Evolutionary conservation across 2,888 invertebrate genomes (phyloP).

Genomic region (Hypercompe scribonia): DNA sequence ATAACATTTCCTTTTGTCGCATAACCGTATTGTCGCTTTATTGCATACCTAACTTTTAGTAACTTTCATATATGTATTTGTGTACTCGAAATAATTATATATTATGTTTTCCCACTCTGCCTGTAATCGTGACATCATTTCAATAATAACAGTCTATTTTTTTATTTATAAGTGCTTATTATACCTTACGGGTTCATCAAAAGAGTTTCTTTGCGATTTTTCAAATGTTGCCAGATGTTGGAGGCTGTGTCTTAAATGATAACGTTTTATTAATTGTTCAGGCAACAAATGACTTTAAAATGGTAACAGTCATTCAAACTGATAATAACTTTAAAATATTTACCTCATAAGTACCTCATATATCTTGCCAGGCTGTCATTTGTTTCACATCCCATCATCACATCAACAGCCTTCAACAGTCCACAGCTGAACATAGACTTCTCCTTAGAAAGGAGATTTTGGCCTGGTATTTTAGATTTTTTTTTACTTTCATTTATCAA

Average conservation of each 20-base stretch:
- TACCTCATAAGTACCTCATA: no score
- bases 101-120: conserved; percentile 6
- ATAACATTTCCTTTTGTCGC: conserved; percentile 49
- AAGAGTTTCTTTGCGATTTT: background rate
- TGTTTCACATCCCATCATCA: no score
- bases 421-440: no score
- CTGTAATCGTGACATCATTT: background rate
- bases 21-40: conserved; percentile 49
- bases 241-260: no score
- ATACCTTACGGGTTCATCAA: background rate
- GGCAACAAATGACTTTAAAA: background rate
- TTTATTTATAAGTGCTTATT: background rate
- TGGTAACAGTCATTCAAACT: background rate
- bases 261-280: background rate
- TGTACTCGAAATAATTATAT: conserved; percentile 43
- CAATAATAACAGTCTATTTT: background rate
- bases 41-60: conserved; percentile 45
- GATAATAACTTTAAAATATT: background rate
- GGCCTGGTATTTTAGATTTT: no score
- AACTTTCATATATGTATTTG: conserved; percentile 43
- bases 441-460: no score
- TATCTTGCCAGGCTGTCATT: no score
- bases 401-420: no score
- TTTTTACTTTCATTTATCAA: no score
- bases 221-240: background rate